Base-by-base conservation (phyloP, 2,888 invertebrate genomes). In the Autographa gamma region DNA sequence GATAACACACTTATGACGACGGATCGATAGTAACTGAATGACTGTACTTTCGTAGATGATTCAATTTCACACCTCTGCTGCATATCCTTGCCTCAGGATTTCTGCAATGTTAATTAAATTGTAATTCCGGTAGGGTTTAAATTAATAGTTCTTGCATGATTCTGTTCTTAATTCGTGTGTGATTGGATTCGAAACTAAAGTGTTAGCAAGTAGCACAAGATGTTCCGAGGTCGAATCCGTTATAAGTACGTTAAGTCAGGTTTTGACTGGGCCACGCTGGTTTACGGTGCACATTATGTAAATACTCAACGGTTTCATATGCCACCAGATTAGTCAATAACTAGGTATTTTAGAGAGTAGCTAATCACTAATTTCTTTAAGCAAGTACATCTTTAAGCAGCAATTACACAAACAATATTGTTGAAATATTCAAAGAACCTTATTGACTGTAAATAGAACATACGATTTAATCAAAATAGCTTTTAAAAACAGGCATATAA, bases 191-290 rank as follows among this genome's bases (percentile, higher is more conserved):
- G 58, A 58, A 73, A 74, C 70, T 65, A 63, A 71, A 71, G 69
- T 71, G 65, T 71, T 66, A 74, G 71, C 60, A 77, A 76, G 69
- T 81, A 66, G 74, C 76, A 76, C 77, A 62, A 63, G 81, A 76
- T 79, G 76, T 73, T 79, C 66, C 63, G 77, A 78, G 67, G 74
- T 75, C 74, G 75, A 76, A 70, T 78, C 88, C 86, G 85, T 88
- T 88, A 88, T 82, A 80, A 54, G 54, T 56, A 25, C 54, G 11
- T 56, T 13, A 54, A 82, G 86, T 78, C 87, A 81, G 85, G 88
- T 88, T 88, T 85, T 69, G 77, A 82, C 83, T 81, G 79, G 79
- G 78, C 66, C 63, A 19, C 63, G 74, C 66, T 66, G 69, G 66
- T 70, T 69, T 66, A 70, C 81, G 75, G 64, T 79, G 71, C 74